Base-by-base conservation (phyloP, 1,140 invertebrate species). In the Drosophila melanica region DNA sequence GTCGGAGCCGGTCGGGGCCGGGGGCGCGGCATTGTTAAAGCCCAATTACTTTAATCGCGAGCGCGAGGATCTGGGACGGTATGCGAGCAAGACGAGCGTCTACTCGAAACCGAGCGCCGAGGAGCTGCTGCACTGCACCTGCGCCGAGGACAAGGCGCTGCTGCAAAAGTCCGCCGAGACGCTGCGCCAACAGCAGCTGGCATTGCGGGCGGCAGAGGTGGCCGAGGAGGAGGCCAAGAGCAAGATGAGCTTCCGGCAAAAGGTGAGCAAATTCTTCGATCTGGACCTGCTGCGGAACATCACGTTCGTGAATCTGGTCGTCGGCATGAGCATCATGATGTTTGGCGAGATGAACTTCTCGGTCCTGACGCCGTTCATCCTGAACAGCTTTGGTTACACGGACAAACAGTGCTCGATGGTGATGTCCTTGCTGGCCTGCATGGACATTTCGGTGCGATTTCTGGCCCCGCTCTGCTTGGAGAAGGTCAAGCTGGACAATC, bases 271-370 rank as follows among this genome's bases (percentile, higher is more conserved):
- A 12, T 94, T 95, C 64, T 95, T 95, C 73, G 95, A 95, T 79
- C 90, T 96, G 33, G 94, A 95, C 79, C 90, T 96, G 14, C 77
- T 95, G 35, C 93, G 93, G 72, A 95, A 96, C 85, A 93, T 93
- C 6, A 93, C 94, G 10, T 96, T 94, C 65, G 93, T 95, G 5
- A 95, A 95, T 80, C 92, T 95, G 33, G 94, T 95, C 91, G 73
- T 95, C 27, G 95, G 95, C 30, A 93, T 95, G 79, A 95, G 94
- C 23, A 90, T 95, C 23, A 94, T 95, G 27, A 93, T 94, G 81
- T 95, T 95, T 60, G 94, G 93, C 33, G 95, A 96, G 90, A 90
- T 95, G 39, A 95, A 95, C 80, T 95, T 96, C 90, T 94, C 95
- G 0, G 91, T 95, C 8, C 89, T 95, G 27, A 95, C 94, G 0